Percentiles rank a stretch among this genome's conserved stretches.
Evolutionary conservation across 2,113 vertebrate genomes (phyloP).

Genomic region (Suncus etruscus): DNA sequence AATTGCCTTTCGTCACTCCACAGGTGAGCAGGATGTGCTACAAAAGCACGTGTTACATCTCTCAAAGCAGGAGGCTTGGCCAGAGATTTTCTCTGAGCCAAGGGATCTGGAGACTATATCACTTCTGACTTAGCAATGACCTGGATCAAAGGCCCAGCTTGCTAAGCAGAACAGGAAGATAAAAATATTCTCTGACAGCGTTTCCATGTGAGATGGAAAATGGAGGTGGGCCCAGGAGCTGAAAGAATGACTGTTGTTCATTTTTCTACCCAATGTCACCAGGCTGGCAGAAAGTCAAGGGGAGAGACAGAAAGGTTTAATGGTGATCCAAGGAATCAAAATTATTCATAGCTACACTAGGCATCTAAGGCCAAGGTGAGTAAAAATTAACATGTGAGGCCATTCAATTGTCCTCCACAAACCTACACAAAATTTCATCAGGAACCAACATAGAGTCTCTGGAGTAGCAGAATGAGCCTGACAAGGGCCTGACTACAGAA

Average conservation of each 20-base stretch:
- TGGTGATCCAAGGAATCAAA: constrained; percentile 52
- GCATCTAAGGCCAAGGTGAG: constrained; percentile 15
- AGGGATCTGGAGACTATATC: constrained; percentile 59
- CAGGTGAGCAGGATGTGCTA: constrained; percentile 57
- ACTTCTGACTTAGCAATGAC: constrained; percentile 77
- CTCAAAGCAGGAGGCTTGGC: constrained; percentile 47
- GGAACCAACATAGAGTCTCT: neutral
- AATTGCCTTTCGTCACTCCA: constrained; percentile 74
- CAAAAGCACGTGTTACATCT: constrained; percentile 41
- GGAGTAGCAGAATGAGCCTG: neutral
- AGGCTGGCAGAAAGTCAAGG: neutral
- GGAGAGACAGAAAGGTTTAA: neutral
- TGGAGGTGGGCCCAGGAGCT: neutral
- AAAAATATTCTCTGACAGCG: constrained; percentile 65
- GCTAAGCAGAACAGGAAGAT: constrained; percentile 68
- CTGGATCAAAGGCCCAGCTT: constrained; percentile 70
- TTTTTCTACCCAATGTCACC: neutral
- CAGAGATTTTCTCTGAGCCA: constrained; percentile 65
- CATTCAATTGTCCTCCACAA: neutral
- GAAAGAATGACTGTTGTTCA: constrained; percentile 50
- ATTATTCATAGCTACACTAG: constrained; percentile 39
- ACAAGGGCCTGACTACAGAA: neutral
- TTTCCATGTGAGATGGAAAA: constrained; percentile 45
- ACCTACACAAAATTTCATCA: neutral
- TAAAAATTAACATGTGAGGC: neutral